Percentiles rank a stretch among this genome's conserved stretches.
Conservation (phyloP, 1,140 invertebrate genomes). For the Diprion similis region DNA sequence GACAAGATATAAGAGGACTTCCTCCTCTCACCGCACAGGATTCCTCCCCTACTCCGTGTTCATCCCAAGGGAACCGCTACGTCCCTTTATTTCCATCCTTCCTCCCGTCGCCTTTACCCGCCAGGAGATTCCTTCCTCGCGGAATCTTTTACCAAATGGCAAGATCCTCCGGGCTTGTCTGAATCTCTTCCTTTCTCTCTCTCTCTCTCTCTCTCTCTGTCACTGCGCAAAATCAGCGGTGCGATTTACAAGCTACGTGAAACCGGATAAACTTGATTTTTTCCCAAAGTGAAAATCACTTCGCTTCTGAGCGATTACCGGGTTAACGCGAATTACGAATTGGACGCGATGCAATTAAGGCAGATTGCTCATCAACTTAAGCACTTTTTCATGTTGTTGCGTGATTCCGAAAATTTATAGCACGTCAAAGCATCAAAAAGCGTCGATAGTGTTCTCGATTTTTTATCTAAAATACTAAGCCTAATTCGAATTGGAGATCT, state of each 20-base stretch:
- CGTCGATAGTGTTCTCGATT: too few relatives aligned
- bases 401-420: too few relatives aligned
- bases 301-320: too few relatives aligned
- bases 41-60: neutral
- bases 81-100: neutral
- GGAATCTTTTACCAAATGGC: neutral
- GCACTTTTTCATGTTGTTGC: too few relatives aligned
- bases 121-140: neutral
- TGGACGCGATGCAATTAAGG: too few relatives aligned
- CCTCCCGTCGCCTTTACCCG: neutral
- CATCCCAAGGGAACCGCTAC: neutral
- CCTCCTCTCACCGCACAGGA: neutral
- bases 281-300: neutral
- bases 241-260: neutral
- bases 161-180: neutral
- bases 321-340: too few relatives aligned
- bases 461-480: too few relatives aligned
- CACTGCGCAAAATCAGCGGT: neutral
- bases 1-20: conserved; percentile 9
- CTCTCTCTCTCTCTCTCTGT: neutral
- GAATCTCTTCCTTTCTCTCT: too few relatives aligned
- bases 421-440: too few relatives aligned
- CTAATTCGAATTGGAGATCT: too few relatives aligned
- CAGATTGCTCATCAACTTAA: too few relatives aligned
- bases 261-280: neutral